Evolutionary conservation across 2,113 vertebrate species (phyloP).

Genomic region (Onychorhynchus coronatus): DNA sequence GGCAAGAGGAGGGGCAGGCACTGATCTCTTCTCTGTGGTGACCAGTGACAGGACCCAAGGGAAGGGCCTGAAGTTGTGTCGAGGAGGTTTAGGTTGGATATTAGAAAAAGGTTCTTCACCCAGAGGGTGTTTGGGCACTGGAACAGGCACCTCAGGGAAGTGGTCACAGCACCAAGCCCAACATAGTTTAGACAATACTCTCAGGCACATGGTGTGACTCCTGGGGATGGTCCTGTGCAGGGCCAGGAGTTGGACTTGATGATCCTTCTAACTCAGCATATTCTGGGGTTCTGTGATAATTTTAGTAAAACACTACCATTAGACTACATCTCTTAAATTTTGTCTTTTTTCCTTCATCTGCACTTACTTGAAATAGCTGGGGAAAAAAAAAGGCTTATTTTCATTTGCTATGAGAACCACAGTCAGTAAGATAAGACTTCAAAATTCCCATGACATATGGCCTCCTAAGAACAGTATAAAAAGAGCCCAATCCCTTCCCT

Average conservation of each 20-base stretch:
- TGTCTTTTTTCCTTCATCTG: not conserved
- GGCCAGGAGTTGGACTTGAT: not conserved
- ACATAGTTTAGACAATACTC: not conserved
- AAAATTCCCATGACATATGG: not conserved
- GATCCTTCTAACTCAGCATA: not conserved
- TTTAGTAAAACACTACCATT: not conserved
- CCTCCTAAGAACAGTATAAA: not conserved
- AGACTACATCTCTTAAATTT: not conserved
- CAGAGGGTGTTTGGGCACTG: not conserved
- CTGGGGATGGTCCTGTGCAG: not conserved
- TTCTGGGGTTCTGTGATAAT: not conserved
- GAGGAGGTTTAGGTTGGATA: not conserved
- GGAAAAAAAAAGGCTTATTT: not conserved
- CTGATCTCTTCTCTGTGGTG: not conserved
- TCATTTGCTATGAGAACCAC: not conserved
- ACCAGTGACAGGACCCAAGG: not conserved
- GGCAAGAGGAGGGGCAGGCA: not conserved
- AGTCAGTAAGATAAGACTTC: not conserved
- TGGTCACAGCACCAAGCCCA: not conserved
- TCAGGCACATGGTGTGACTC: not conserved
- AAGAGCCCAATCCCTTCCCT: not conserved
- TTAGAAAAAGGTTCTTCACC: not conserved
- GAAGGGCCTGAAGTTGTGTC: not conserved
- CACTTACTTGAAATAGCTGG: not conserved
- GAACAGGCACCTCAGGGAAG: not conserved